Percentiles rank a stretch among this genome's conserved stretches.
Evolutionary conservation across 2,888 invertebrate species (phyloP).

Genomic region (Eledona agricola): DNA sequence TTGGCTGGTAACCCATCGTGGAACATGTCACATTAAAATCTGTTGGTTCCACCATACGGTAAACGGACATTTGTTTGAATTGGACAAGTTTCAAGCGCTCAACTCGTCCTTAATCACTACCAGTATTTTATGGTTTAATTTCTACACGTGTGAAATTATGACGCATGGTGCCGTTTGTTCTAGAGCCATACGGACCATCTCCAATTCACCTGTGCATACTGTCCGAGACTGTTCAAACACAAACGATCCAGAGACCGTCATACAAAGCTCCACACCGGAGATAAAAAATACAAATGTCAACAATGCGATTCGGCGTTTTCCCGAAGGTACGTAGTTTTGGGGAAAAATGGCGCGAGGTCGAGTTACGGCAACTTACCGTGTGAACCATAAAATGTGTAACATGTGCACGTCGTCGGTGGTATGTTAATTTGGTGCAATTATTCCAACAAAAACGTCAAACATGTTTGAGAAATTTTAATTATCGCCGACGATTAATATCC

Average conservation of each 20-base stretch:
- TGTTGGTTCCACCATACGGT: slow-evolving; percentile 20
- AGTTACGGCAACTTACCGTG: slow-evolving; percentile 26
- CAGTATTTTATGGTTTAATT: slow-evolving; percentile 13
- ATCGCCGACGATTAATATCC: slow-evolving; percentile 7
- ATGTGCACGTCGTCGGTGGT: slow-evolving; percentile 7
- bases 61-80: slow-evolving; percentile 16
- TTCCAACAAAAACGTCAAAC: slow-evolving; percentile 19
- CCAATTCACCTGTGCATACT: slow-evolving; percentile 92
- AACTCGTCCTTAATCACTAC: slow-evolving; percentile 10
- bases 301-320: slow-evolving; percentile 94
- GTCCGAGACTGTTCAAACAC: slow-evolving; percentile 92
- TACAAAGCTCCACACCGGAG: slow-evolving; percentile 91
- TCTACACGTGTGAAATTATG: no score
- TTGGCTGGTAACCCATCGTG: slow-evolving; percentile 32
- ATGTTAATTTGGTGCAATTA: slow-evolving; percentile 16
- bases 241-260: slow-evolving; percentile 93
- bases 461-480: slow-evolving; percentile 8
- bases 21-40: slow-evolving; percentile 27
- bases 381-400: slow-evolving; percentile 13
- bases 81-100: slow-evolving; percentile 14
- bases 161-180: slow-evolving; percentile 50
- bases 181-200: slow-evolving; percentile 92
- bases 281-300: slow-evolving; percentile 88
- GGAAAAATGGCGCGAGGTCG: slow-evolving; percentile 3
- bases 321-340: slow-evolving; percentile 72